Percentiles rank a stretch among this genome's conserved stretches.
Evolutionary conservation across 2,797 vertebrate species (phyloP).

Genomic region (Sitta carolinensis): DNA sequence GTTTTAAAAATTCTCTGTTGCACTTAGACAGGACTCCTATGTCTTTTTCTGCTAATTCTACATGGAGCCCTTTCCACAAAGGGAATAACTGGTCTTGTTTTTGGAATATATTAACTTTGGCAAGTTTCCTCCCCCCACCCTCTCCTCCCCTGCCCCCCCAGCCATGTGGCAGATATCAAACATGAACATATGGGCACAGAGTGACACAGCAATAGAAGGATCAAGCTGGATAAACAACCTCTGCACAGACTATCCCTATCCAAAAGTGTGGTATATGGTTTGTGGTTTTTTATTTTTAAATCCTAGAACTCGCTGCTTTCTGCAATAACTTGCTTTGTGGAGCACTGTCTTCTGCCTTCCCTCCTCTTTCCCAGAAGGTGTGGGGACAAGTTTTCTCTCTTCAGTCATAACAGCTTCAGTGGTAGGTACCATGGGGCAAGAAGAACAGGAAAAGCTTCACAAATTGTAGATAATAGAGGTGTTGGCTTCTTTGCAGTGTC

Average conservation of each 20-base stretch:
- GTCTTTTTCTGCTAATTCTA: neutral
- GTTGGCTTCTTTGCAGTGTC: neutral
- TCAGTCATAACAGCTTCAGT: neutral
- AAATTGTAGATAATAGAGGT: neutral
- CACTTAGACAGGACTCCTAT: fast-evolving
- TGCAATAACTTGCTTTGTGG: neutral
- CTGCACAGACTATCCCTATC: constrained; percentile 1
- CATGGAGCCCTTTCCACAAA: neutral
- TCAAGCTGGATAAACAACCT: constrained; percentile 58
- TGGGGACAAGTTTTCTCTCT: neutral
- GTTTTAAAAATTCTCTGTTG: neutral
- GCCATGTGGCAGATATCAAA: constrained; percentile 36
- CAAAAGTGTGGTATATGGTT: neutral
- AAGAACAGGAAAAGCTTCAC: neutral
- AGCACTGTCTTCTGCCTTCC: neutral
- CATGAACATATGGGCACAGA: constrained; percentile 29
- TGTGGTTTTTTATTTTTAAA: constrained; percentile 48
- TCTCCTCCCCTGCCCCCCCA: fast-evolving
- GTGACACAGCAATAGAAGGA: constrained; percentile 51
- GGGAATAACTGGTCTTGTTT: neutral
- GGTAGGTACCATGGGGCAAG: neutral
- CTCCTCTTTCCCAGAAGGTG: neutral
- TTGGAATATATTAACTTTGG: neutral
- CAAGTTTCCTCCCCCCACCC: neutral
- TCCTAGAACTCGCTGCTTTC: neutral